Evolutionary conservation across 2,113 vertebrate species (phyloP).

Genomic region (Paralichthys olivaceus): DNA sequence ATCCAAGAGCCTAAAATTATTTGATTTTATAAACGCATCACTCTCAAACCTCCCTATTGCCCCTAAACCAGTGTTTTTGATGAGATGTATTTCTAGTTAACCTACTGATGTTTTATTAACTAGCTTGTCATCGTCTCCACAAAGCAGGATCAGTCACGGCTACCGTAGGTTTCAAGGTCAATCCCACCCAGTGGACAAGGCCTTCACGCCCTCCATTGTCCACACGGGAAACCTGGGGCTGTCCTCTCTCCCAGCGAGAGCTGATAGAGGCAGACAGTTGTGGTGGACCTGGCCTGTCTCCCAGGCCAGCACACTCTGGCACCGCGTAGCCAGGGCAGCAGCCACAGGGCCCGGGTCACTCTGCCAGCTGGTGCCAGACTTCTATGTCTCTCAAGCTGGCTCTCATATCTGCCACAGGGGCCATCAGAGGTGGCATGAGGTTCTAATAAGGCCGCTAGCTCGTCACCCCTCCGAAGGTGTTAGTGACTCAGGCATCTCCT

Average conservation of each 20-base stretch:
- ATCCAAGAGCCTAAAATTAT: background rate
- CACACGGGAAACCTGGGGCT: conserved; percentile 65
- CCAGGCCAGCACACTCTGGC: conserved; percentile 60
- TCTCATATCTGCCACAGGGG: conserved; percentile 68
- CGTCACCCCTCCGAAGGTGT: conserved; percentile 68
- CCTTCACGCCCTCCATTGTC: conserved; percentile 59
- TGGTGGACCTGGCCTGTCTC: conserved; percentile 69
- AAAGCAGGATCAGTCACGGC: conserved; percentile 45
- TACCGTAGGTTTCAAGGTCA: conserved; percentile 76
- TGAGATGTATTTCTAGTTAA: conserved; percentile 31
- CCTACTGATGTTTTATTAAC: conserved; percentile 33
- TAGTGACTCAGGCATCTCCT: conserved; percentile 65
- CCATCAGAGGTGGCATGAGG: conserved; percentile 71
- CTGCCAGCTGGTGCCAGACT: conserved; percentile 79
- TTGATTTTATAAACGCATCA: background rate
- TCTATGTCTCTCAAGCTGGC: conserved; percentile 60
- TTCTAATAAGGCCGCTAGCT: conserved; percentile 67
- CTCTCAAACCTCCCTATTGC: background rate
- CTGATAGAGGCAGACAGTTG: conserved; percentile 80
- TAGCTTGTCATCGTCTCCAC: conserved; percentile 37
- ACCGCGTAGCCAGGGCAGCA: conserved; percentile 66
- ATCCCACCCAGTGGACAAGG: conserved; percentile 57
- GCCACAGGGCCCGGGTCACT: conserved; percentile 76
- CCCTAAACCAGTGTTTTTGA: background rate
- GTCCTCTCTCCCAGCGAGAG: conserved; percentile 62